A percentile compares a stretch with the other conserved stretches of the same genome.
Evolutionary conservation across 2,888 invertebrate species (phyloP).

Genomic region (Ochropleura leucogaster): DNA sequence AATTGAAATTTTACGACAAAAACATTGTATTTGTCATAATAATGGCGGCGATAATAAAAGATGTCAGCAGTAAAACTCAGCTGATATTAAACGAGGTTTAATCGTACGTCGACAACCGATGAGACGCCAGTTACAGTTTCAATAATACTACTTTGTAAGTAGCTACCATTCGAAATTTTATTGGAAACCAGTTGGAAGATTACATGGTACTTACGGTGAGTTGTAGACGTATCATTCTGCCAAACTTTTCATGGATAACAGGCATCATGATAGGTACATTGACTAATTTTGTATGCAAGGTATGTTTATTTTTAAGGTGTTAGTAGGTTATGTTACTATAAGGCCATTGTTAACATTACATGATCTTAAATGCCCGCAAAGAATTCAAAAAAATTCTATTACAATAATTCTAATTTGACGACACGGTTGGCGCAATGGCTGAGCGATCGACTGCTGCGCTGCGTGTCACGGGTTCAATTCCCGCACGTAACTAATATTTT

Average conservation of each 20-base stretch:
- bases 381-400: background rate
- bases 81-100: conserved; percentile 53
- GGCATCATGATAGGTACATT: background rate
- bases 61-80: conserved; percentile 57
- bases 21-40: conserved; percentile 64
- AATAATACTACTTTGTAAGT: conserved; percentile 4
- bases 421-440: too few species aligned
- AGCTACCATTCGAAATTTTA: background rate
- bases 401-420: too few species aligned
- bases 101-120: conserved; percentile 30
- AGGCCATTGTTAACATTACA: background rate
- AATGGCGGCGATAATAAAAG: conserved; percentile 53
- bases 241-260: background rate
- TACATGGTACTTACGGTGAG: background rate
- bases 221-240: background rate
- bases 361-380: background rate
- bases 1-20: conserved; percentile 60
- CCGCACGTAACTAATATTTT: too few species aligned
- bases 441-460: too few species aligned
- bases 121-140: conserved; percentile 8
- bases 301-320: background rate
- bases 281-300: background rate
- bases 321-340: too few species aligned
- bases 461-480: too few species aligned
- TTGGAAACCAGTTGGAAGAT: background rate